Evolutionary conservation across 2,888 invertebrate species (phyloP).

Genomic region (Calephelis perditalis): DNA sequence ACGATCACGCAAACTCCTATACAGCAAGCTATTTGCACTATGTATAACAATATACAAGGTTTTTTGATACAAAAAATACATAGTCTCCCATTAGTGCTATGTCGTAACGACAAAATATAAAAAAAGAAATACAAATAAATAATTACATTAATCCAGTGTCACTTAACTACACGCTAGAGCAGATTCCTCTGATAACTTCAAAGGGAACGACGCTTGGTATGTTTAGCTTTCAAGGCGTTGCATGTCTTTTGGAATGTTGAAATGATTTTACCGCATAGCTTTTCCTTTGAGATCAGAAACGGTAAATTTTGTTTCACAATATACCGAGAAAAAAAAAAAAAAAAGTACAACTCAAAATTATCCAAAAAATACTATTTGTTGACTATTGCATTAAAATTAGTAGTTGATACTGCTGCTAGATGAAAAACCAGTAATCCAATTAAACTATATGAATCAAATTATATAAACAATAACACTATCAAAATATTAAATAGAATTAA

Average conservation of each 20-base stretch:
- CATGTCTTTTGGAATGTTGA: constrained; percentile 8
- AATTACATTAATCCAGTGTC: constrained; percentile 12
- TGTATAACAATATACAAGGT: constrained; percentile 21
- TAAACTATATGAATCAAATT: too few relatives aligned
- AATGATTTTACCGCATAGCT: neutral
- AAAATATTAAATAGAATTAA: too few relatives aligned
- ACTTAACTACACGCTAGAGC: constrained; percentile 8
- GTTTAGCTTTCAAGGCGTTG: neutral
- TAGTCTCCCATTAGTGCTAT: constrained; percentile 19
- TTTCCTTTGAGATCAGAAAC: constrained; percentile 5
- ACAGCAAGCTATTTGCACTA: constrained; percentile 19
- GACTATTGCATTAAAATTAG: too few relatives aligned
- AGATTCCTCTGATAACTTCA: constrained; percentile 12
- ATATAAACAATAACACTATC: too few relatives aligned
- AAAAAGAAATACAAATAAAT: constrained; percentile 18
- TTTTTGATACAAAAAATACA: constrained; percentile 22
- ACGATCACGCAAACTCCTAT: constrained; percentile 16
- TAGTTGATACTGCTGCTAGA: too few relatives aligned
- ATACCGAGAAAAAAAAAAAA: too few relatives aligned
- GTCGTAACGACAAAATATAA: constrained; percentile 17
- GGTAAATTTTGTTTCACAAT: neutral
- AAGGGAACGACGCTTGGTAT: constrained; percentile 9
- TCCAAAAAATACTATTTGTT: too few relatives aligned
- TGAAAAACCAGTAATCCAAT: too few relatives aligned
- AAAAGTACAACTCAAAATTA: too few relatives aligned